Evolutionary conservation across 2,113 vertebrate genomes (phyloP), one percentile per base, ranked within the genome.

Genomic region (Ptilorrhoa leucosticta): DNA sequence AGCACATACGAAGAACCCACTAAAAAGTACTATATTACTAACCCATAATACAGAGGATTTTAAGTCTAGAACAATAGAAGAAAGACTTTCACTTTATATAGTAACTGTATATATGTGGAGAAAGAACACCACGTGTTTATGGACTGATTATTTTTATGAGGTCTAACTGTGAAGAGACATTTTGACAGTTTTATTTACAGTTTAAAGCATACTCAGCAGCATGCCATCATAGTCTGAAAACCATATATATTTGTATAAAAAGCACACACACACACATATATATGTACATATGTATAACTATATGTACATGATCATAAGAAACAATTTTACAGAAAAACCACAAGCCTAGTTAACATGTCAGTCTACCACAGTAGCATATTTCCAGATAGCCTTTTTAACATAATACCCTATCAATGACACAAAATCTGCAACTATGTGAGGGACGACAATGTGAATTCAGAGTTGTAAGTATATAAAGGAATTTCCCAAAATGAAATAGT

Each of bases 171-270:
- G 56, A 83, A 94, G 44, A 94, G 94, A 76, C 40, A 85, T 85
- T 87, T 66, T 94, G 81, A 87, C 65, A 79, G 73, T 94, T 94
- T 89, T 95, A 91, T 90, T 94, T 93, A 91, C 69, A 75, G 68
- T 71, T 54, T 63, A 84, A 91, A 87, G 65, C 57, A 89, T 51
- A 71, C 53, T 48, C 61, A 82, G 61, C 56, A 69, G 51, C 61
- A 75, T 33, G 35, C 40, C 86, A 54, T 33, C 54, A 85, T 54
- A 53, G 35, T 35, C 71, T 24, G 5, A 87, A 94, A 93, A 63
- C 44, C 64, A 81, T 90, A 63, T 45, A 91, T 90, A 83, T 79
- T 73, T 93, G 27, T 79, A 71, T 50, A 44, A 90, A 87, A 78
- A 65, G 22, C 45, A 70, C 15, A 45, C 13, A 79, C 40, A 78